These are phyloP conservation scores for Numida meleagris DNA, from an alignment of 2,113 vertebrate genomes.

Conservation along the genomic window DNA sequence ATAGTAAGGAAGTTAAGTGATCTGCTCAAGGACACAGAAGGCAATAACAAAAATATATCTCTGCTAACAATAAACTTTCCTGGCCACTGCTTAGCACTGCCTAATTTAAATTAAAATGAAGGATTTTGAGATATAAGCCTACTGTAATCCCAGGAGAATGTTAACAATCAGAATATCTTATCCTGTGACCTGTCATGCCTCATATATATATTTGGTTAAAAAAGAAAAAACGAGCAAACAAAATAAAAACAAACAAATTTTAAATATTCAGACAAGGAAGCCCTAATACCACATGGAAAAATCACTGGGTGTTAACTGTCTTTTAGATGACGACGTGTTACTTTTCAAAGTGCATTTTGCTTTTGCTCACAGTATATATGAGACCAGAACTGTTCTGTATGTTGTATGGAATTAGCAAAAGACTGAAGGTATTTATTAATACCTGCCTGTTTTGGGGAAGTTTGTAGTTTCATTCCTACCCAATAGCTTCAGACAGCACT, in stretches of 20 bases:
- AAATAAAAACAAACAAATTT: neutral
- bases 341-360: neutral
- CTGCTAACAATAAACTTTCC: neutral
- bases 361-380: neutral
- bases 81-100: neutral
- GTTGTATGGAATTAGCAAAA: neutral
- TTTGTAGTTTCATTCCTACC: neutral
- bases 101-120: neutral
- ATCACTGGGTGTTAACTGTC: neutral
- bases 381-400: neutral
- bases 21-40: neutral
- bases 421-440: neutral
- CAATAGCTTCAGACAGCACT: neutral
- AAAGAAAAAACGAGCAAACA: neutral
- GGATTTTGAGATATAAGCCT: neutral
- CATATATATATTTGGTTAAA: neutral
- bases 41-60: neutral
- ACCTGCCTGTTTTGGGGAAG: neutral
- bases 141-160: neutral
- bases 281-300: neutral
- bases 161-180: neutral
- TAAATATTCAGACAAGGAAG: neutral
- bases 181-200: neutral
- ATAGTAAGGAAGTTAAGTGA: neutral
- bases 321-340: neutral